These are phyloP conservation scores for Turritopsis rubra DNA, from an alignment of 30 jellyfish, hydroid and myxozoan species.

Conservation along the genomic window DNA sequence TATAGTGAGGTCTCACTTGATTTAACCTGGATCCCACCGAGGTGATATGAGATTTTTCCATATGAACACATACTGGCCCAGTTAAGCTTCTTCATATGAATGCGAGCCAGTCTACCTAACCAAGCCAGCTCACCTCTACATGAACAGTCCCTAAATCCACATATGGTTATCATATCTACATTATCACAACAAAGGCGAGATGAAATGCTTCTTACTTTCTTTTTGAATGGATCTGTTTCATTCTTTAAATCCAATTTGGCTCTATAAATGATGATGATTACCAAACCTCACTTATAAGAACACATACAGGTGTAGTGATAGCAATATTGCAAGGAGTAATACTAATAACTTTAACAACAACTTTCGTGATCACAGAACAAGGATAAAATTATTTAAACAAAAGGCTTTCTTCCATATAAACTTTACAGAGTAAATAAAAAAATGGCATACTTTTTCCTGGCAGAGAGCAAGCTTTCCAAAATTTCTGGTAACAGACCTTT, in stretches of 20 bases:
- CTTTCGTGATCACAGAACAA: too few species aligned
- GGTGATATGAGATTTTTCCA: background rate
- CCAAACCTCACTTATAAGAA: too few species aligned
- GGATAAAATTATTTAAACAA: too few species aligned
- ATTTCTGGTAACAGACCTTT: slow-evolving; percentile 92
- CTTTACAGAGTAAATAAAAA: too few species aligned
- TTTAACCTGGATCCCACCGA: background rate
- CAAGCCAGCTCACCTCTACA: background rate
- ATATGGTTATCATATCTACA: too few species aligned
- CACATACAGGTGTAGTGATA: too few species aligned
- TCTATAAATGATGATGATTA: slow-evolving; percentile 27
- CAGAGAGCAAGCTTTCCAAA: slow-evolving; percentile 72
- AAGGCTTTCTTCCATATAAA: too few species aligned
- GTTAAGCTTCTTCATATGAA: background rate
- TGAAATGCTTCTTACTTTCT: slow-evolving; percentile 47
- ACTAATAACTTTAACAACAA: too few species aligned
- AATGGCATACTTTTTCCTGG: slow-evolving; percentile 84
- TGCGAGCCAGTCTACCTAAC: background rate
- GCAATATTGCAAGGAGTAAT: too few species aligned
- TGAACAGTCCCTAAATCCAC: background rate
- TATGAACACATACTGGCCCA: background rate
- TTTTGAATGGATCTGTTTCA: slow-evolving; percentile 93
- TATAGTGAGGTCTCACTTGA: background rate
- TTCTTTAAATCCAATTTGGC: slow-evolving; percentile 88
- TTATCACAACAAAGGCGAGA: background rate